Base-by-base conservation (phyloP, 2,888 invertebrate species). In the Acheta domesticus region DNA sequence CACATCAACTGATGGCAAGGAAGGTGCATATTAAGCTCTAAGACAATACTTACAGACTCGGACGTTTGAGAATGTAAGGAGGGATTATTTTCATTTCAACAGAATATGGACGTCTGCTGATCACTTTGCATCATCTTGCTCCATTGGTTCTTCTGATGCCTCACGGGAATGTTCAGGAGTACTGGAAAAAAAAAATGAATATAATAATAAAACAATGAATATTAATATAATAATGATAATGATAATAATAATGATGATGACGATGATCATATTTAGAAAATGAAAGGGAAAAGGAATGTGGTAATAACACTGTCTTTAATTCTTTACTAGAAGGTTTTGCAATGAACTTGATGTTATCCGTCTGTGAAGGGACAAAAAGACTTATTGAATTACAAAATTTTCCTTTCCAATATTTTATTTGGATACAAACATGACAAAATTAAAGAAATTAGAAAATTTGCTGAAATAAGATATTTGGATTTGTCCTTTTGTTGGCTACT, bases 131-230 rank as follows among this genome's bases (percentile, higher is more conserved):
- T 94, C 94, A 88, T 94, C 94, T 88, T 94, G 93, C 86, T 94
- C 94, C 94, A 94, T 94, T 78, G 94, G 94, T 88, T 94, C 94
- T 85, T 93, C 93, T 81, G 92, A 91, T 86, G 89, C 91, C 86
- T 92, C 91, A 84, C 92, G 91, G 84, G 92, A 91, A 86, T 92
- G 90, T 84, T 91, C 91, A 85, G 80, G 87, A 80, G 91, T 92
- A 83, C 88, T 90, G 86, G 75, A 85, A 83, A 83, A 20, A 80
- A 81, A 74, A 20, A 1, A 74, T 20, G 19, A n/a, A 20, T 16
- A 20, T 11, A 73, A 73, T 20, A 21, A 20, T 12, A n/a, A n/a
- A n/a, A n/a, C n/a, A n/a, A 81, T 77, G 21, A 74, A 20, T n/a
- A 74, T 20, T 74, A n/a, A 20, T 16, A 20, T 11, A 73, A 73